Evolutionary conservation across 2,113 vertebrate species (phyloP), one percentile per base, ranked within the genome.

Genomic region (Pterophyllum scalare): DNA sequence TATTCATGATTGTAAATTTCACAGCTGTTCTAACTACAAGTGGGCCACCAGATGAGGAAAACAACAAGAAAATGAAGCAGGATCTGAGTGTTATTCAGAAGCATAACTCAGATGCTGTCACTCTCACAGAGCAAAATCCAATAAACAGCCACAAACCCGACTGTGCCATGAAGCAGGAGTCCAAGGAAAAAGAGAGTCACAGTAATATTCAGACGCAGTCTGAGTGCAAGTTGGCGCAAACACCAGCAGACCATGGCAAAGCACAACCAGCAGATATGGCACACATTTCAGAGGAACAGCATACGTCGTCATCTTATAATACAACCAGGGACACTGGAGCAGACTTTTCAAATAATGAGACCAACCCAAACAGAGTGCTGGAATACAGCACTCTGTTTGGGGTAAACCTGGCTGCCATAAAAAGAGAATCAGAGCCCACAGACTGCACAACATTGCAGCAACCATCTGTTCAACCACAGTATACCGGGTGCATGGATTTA

Each of bases 401-500:
- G 7, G 26, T 88, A 20, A 77, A 83, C 17, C 19, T 86, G 59
- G 8, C 84, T 52, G 52, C 64, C 40, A 84, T 94, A 35, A 94
- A 94, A 82, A 79, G 3, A 20, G 94, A 94, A 83, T 49, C 61
- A 5, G 85, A 90, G 13, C 59, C 54, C 28, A 20, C 82, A 13
- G 88, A 87, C 20, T 87, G 74, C 26, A 28, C 75, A 3, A 9
- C 67, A n/a, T 85, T 64, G 12, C 79, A 79, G 12, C 77, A 43
- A 3, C 31, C 58, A 4, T 12, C 67, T 58, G 8, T 31, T 60
- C 86, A 74, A 19, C 77, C 82, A 57, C 85, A 72, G 1, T 38
- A 59, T 3, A 14, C 31, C 1, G 84, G 75, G 20, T 84, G 90
- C 75, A 85, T 91, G n/a, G 88, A 94, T 80, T 88, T 95, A 70